These are phyloP conservation scores for Diabrotica undecimpunctata DNA, from an alignment of 1,140 invertebrate species.

Conservation along the genomic window DNA sequence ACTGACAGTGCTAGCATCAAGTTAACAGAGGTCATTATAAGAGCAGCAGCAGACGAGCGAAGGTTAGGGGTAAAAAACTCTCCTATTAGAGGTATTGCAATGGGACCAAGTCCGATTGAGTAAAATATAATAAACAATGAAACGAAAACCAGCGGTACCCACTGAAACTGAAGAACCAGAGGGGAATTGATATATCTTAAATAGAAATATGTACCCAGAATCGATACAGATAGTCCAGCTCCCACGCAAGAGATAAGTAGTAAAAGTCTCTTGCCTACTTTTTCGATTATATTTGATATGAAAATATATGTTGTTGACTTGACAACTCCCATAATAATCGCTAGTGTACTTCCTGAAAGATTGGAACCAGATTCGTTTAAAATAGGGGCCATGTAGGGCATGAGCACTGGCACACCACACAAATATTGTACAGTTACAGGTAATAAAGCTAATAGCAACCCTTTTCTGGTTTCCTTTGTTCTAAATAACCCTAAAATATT, in stretches of 20 bases:
- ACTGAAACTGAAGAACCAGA: not conserved
- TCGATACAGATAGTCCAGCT: not conserved
- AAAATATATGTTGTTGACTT: not conserved
- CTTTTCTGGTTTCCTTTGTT: not conserved
- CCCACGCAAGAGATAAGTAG: not conserved
- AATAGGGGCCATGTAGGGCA: slow-evolving; percentile 6
- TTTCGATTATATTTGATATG: slow-evolving; percentile 4
- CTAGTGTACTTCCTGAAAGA: not conserved
- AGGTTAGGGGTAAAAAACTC: not conserved
- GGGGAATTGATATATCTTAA: not conserved
- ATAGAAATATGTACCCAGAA: not conserved
- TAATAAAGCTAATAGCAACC: not conserved
- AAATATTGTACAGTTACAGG: not conserved
- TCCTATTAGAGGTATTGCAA: not conserved
- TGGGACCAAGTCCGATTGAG: not conserved
- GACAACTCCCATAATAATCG: slow-evolving; percentile 6
- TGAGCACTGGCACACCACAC: not conserved
- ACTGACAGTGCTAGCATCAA: not conserved
- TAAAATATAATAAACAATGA: not conserved
- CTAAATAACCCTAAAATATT: not conserved
- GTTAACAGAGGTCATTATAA: not conserved
- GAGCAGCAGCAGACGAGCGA: not conserved
- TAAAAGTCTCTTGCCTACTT: slow-evolving; percentile 7
- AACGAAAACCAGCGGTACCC: not conserved
- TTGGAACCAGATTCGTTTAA: not conserved